Evolutionary conservation across 2,797 vertebrate species (phyloP), one percentile per base, ranked within the genome.

Genomic region (Gymnoscopelus braueri): DNA sequence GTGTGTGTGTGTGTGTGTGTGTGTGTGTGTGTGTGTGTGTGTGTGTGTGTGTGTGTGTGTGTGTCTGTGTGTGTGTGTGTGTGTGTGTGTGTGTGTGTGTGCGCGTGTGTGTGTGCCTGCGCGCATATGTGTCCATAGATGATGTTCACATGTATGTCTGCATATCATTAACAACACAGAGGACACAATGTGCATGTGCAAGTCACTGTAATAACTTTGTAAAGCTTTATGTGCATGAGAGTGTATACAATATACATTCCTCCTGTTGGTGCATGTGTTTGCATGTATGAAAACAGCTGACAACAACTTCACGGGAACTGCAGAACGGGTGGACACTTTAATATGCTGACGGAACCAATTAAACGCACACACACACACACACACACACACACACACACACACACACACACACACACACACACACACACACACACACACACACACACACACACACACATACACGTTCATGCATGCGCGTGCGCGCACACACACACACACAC

Each of bases 31-130:
- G 71, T 54, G 61, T 67, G 55, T 39, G 24, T 48, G 56, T 53
- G 51, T 56, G 63, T 60, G 75, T 67, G 64, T 50, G 59, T 71
- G 50, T 13, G 26, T 60, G 54, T 65, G 64, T 64, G 48, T 24
- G 59, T 79, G 81, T 67, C 61, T 29, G 26, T 68, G 49, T 15
- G 4, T 49, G 24, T 52, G 26, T 60, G 15, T 52, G 19, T 51
- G 24, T 19, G 8, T 9, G 11, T 53, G 63, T 65, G 52, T 56
- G 62, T 52, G 10, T 51, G 14, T 68, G 13, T 24, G 48, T 52
- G 47, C 52, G 26, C 54, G 32, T 44, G 4, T 4, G 4, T 19
- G 26, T n/a, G n/a, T n/a, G n/a, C n/a, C 19, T 1, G 1, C 19
- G 1, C 19, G 29, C 29, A 4, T 5, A 32, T 32, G 29, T 32